Conservation (phyloP, 1,140 invertebrate genomes). For the Solenopsis invicta region DNA sequence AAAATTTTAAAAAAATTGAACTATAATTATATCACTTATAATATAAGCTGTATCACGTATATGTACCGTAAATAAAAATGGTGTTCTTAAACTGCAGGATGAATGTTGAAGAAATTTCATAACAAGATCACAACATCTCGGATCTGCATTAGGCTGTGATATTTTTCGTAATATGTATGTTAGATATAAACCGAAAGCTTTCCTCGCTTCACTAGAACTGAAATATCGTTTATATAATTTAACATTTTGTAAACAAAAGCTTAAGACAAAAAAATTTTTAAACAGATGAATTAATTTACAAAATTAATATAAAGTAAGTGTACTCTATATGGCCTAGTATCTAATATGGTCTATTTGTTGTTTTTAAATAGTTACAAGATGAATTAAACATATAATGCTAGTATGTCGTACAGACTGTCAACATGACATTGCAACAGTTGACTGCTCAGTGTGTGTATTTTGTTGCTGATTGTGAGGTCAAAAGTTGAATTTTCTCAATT, state of each 20-base stretch:
- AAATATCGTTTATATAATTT: conserved; percentile 49
- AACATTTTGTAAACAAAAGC: background rate
- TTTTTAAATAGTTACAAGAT: too few species aligned
- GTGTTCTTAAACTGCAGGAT: conserved; percentile 91
- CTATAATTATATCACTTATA: too few species aligned
- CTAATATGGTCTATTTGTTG: too few species aligned
- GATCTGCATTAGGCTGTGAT: conserved; percentile 88
- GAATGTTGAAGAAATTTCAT: conserved; percentile 95
- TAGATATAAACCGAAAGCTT: conserved; percentile 94
- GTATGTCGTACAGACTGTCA: too few species aligned
- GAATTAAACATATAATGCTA: too few species aligned
- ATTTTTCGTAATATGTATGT: conserved; percentile 92
- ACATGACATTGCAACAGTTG: too few species aligned
- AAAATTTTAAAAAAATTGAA: too few species aligned
- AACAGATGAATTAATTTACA: conserved; percentile 1
- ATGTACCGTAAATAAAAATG: conserved; percentile 90
- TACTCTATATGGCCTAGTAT: too few species aligned
- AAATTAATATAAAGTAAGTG: background rate
- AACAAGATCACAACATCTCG: conserved; percentile 89
- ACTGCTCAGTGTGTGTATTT: too few species aligned
- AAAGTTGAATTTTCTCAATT: too few species aligned
- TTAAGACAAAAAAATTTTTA: background rate
- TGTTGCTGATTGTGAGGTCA: too few species aligned
- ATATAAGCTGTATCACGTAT: background rate
- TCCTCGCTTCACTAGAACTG: conserved; percentile 90